Percentiles rank a stretch among this genome's conserved stretches.
These are phyloP conservation scores for Baccha elongata DNA, from an alignment of 2,888 invertebrate genomes.

Conservation along the genomic window DNA sequence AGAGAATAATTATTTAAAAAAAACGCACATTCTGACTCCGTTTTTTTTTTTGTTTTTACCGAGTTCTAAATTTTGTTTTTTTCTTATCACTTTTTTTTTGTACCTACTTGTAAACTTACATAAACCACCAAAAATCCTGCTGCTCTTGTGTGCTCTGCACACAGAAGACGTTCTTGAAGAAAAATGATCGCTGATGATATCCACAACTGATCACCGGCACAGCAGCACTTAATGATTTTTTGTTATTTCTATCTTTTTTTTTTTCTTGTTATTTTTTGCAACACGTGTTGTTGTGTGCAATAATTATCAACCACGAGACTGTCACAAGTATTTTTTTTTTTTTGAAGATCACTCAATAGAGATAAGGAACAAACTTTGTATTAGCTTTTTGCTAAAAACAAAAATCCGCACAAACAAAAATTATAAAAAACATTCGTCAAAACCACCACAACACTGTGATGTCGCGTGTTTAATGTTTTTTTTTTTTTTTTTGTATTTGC, in stretches of 20 bases:
- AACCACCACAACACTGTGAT: slow-evolving; percentile 50
- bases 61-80: no score
- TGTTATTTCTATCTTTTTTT: slow-evolving; percentile 1
- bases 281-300: slow-evolving; percentile 59
- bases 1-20: no score
- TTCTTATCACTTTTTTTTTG: neutral
- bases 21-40: neutral
- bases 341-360: slow-evolving; percentile 49
- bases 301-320: slow-evolving; percentile 51
- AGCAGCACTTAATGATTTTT: slow-evolving; percentile 22
- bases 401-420: slow-evolving; percentile 36
- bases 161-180: slow-evolving; percentile 17
- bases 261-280: slow-evolving; percentile 5
- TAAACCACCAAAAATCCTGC: slow-evolving; percentile 62
- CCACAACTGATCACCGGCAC: slow-evolving; percentile 60
- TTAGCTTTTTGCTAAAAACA: slow-evolving; percentile 46
- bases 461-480: slow-evolving; percentile 50
- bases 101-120: slow-evolving; percentile 47
- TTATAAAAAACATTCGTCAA: slow-evolving; percentile 60
- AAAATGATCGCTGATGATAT: slow-evolving; percentile 50
- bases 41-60: no score
- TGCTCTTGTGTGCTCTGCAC: slow-evolving; percentile 46
- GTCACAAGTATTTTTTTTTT: slow-evolving; percentile 41
- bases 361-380: slow-evolving; percentile 22
- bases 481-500: slow-evolving; percentile 29